Base-by-base conservation (phyloP, 2,113 vertebrate genomes). In the Ceyx cyanopectus region DNA sequence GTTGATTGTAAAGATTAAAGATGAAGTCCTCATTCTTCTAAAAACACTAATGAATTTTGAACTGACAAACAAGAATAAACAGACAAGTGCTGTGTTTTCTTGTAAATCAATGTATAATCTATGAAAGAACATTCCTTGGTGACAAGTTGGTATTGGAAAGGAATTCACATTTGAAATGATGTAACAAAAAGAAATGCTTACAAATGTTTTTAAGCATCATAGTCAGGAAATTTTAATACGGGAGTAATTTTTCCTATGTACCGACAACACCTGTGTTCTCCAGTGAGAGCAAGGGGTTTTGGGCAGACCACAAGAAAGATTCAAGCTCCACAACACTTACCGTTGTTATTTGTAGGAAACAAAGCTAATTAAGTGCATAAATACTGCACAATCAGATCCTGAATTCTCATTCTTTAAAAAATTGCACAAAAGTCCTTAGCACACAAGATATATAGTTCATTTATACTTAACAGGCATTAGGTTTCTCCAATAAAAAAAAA, bases 31-130 rank as follows among this genome's bases (percentile, higher is more conserved):
- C 46, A 43, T 80, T 87, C 86, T 84, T 88, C 63, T 67, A 89
- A 92, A 89, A 86, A 86, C 73, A 96, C 75, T 93, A 94, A 95
- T 75, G 79, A 85, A 95, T 92, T 94, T 90, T 9, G 3, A 94
- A 85, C 48, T 61, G 74, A 70, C 70, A 89, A 61, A 65, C 61
- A 84, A 90, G 68, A 95, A 81, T 69, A 85, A 53, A 79, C 66
- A 81, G 51, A 72, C 27, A 83, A 65, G 73, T 43, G 34, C 75
- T 66, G 58, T 54, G 68, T 77, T 89, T 90, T 88, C 75, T 81
- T 89, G 79, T 83, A 81, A 85, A 86, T 63, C 69, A 74, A 75
- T 83, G 89, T 72, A 76, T 77, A 89, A 89, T 41, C 80, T 87
- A 72, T 82, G 85, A 91, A 84, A 79, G 83, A 50, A 92, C 63